Base-by-base conservation (phyloP, 35 echinoderm and acorn worm species). In the Heliocidaris erythrogramma region DNA sequence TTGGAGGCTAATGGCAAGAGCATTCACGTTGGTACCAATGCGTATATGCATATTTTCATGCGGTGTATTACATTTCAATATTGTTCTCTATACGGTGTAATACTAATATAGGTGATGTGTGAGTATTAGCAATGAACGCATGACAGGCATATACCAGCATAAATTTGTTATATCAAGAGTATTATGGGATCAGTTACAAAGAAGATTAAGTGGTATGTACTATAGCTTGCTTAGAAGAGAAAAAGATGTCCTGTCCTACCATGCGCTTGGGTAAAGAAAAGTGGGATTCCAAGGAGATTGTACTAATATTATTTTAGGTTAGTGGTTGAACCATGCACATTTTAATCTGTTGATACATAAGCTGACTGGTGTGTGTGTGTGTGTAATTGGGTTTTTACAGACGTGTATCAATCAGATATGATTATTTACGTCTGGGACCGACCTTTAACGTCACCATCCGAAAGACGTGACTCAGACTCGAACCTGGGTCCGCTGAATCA, bases 121-220 rank as follows among this genome's bases (percentile, higher is more conserved):
- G 27, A n/a, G 27, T 56, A 56, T 78, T 21, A 78, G 65, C 27
- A 78, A 78, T 5, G 65, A 17, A 18, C 65, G 27, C 27, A 78
- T 78, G 65, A 78, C 65, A 78, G 65, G 65, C 65, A 5, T 56
- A 78, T 78, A 78, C 65, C 65, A 78, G 65, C 65, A 78, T 78
- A 78, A 0, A 11, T 56, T 56, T 56, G 10, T 78, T 78, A 27
- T 24, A 78, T 78, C 18, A 21, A 5, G 2, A 18, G 27, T n/a
- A 78, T 27, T n/a, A 78, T 27, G 65, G 21, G 65, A 78, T 78
- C 65, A n/a, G 27, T 78, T 78, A 78, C 65, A 42, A 56, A 14
- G 27, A 42, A 5, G 27, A 78, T 21, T 27, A 78, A 78, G 65
- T 21, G 18, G 65, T 24, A n/a, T 78, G 27, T 78, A 18, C 65